These are phyloP conservation scores for Anodontia alba DNA, from an alignment of 2,888 invertebrate genomes.

Conservation along the genomic window DNA sequence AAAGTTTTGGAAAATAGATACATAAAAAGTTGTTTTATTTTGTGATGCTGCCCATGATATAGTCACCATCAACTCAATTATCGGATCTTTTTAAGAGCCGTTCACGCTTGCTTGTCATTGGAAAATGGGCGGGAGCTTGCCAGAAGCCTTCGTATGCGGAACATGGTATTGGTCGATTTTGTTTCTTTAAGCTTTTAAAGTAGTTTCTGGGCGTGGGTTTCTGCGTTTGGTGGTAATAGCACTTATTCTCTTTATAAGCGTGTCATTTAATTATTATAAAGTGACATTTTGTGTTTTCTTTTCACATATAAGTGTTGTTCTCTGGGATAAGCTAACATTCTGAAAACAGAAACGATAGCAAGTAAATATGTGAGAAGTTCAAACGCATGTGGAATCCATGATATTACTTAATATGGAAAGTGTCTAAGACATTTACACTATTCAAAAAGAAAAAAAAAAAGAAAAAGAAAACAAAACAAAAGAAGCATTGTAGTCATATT, in stretches of 20 bases:
- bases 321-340: not conserved
- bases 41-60: not conserved
- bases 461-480: no score
- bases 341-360: not conserved
- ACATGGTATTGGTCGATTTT: not conserved
- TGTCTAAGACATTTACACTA: no score
- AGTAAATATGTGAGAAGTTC: no score
- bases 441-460: no score
- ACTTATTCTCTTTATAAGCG: conserved; percentile 21
- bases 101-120: conserved; percentile 10
- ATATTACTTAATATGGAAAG: no score
- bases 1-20: no score
- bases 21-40: no score
- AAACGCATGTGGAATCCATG: no score
- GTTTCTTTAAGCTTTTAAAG: not conserved
- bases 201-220: not conserved
- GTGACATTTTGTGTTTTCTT: conserved; percentile 60
- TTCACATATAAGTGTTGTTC: conserved; percentile 18
- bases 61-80: conserved; percentile 17
- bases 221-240: no score
- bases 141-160: not conserved
- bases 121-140: not conserved
- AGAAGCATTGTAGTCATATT: no score
- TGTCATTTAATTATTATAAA: conserved; percentile 60
- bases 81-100: conserved; percentile 1